Evolutionary conservation across 1,140 invertebrate species (phyloP).

Genomic region (Meloidogyne chitwoodi): DNA sequence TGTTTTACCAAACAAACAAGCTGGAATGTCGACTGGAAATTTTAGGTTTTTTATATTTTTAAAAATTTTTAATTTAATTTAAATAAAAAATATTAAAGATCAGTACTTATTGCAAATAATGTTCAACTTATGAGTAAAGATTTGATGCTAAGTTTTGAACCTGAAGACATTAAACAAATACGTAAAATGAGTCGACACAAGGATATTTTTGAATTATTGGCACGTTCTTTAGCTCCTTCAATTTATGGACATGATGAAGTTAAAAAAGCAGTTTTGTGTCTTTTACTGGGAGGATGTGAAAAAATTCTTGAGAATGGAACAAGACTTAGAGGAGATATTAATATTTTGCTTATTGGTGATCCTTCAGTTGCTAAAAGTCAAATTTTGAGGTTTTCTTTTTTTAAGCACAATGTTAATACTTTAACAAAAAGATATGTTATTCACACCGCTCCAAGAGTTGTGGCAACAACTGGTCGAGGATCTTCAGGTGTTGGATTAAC

Average conservation of each 20-base stretch:
- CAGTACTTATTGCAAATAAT: slow-evolving; percentile 88
- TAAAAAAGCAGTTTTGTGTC: slow-evolving; percentile 91
- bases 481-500: slow-evolving; percentile 94
- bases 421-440: slow-evolving; percentile 76
- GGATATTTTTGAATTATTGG: slow-evolving; percentile 75
- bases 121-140: slow-evolving; percentile 85
- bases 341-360: slow-evolving; percentile 92
- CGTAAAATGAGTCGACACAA: slow-evolving; percentile 69
- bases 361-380: slow-evolving; percentile 98
- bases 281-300: slow-evolving; percentile 89
- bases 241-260: slow-evolving; percentile 96
- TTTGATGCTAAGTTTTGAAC: slow-evolving; percentile 71
- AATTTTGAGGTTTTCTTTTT: slow-evolving; percentile 66
- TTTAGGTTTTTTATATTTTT: slow-evolving; percentile 70
- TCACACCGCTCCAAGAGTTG: slow-evolving; percentile 84
- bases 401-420: too few relatives aligned
- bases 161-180: slow-evolving; percentile 83
- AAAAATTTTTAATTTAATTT: background rate
- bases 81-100: too few relatives aligned
- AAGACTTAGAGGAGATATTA: slow-evolving; percentile 92
- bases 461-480: slow-evolving; percentile 92
- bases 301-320: slow-evolving; percentile 92
- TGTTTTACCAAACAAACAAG: slow-evolving; percentile 87
- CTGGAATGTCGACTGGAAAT: slow-evolving; percentile 84
- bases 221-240: slow-evolving; percentile 88